Evolutionary conservation across 2,113 vertebrate genomes (phyloP).

Genomic region (Puntigrus tetrazona): DNA sequence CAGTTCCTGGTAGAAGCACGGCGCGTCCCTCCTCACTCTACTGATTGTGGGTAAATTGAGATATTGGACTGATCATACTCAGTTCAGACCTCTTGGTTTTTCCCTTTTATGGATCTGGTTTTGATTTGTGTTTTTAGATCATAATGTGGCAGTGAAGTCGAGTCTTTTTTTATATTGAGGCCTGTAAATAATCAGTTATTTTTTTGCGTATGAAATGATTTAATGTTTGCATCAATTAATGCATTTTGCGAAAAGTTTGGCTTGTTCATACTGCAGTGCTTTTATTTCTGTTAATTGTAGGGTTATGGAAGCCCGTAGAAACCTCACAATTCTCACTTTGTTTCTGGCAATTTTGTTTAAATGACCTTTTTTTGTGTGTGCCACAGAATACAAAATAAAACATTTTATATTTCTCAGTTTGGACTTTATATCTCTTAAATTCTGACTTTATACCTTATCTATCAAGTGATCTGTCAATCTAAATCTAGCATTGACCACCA

Average conservation of each 20-base stretch:
- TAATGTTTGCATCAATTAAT: background rate
- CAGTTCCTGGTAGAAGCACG: slow-evolving; percentile 88
- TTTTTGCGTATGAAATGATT: background rate
- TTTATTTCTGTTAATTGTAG: background rate
- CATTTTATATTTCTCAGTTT: too few species aligned
- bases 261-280: background rate
- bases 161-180: background rate
- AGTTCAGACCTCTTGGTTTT: background rate
- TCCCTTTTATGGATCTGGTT: background rate
- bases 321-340: too few species aligned
- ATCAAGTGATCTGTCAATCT: background rate
- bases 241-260: background rate
- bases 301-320: background rate
- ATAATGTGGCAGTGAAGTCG: background rate
- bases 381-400: too few species aligned
- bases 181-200: slow-evolving; percentile 10
- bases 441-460: too few species aligned
- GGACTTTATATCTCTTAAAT: too few species aligned
- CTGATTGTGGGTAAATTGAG: background rate
- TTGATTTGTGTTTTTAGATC: background rate
- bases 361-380: too few species aligned
- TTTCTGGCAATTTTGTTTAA: too few species aligned
- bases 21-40: background rate
- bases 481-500: background rate
- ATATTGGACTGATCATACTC: background rate